Evolutionary conservation across 1,140 invertebrate species (phyloP).

Genomic region (Drosophila gunungcola): DNA sequence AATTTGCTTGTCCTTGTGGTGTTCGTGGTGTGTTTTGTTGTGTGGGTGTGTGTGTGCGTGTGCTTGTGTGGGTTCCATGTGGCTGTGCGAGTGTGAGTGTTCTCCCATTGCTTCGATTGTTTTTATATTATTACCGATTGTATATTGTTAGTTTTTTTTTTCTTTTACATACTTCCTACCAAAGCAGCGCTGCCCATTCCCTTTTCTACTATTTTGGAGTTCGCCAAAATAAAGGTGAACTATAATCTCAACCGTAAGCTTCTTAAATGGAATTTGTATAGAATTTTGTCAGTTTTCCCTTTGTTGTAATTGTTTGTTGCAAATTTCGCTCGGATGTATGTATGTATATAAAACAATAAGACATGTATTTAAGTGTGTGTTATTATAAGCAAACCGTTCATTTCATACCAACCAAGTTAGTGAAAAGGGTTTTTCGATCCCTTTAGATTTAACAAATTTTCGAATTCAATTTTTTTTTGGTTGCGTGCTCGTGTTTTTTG

Average conservation of each 20-base stretch:
- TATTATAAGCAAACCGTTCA: conserved; percentile 78
- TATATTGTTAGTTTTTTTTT: conserved; percentile 48
- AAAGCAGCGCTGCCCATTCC: conserved; percentile 72
- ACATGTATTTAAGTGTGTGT: conserved; percentile 39
- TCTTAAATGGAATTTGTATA: conserved; percentile 45
- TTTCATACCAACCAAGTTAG: conserved; percentile 78
- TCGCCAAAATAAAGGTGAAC: conserved; percentile 9
- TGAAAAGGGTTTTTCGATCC: conserved; percentile 37
- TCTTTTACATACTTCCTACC: conserved; percentile 73
- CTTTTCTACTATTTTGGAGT: conserved; percentile 26
- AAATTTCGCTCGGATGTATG: conserved; percentile 29
- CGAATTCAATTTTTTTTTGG: conserved; percentile 37
- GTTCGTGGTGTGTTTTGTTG: conserved; percentile 15
- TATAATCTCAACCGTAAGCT: conserved; percentile 26
- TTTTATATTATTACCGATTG: conserved; percentile 34
- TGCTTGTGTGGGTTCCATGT: conserved; percentile 11
- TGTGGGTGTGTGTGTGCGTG: conserved; percentile 4
- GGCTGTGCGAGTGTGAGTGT: conserved; percentile 7
- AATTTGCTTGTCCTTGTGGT: conserved; percentile 12
- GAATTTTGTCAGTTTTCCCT: conserved; percentile 41
- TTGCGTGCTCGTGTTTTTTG: conserved; percentile 19
- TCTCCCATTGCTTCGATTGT: conserved; percentile 16
- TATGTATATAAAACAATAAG: conserved; percentile 10
- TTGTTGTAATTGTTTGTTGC: conserved; percentile 49
- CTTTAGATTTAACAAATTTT: conserved; percentile 33